These are phyloP conservation scores for Cardiocondyla obscurior DNA, from an alignment of 1,140 invertebrate genomes.

Conservation along the genomic window DNA sequence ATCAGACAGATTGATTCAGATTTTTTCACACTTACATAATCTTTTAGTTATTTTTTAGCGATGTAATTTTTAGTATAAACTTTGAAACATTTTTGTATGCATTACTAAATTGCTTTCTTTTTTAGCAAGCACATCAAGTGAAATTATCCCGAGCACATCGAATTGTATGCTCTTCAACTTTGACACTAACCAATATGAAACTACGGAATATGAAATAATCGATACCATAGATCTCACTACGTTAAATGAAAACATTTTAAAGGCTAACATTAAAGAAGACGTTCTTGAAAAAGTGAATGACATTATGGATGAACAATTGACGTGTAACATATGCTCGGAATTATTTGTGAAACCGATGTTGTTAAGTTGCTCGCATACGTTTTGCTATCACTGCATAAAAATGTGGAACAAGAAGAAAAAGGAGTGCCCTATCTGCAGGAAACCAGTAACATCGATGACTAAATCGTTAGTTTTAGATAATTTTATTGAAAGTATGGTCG, in stretches of 20 bases:
- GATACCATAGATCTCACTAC: conserved; percentile 83
- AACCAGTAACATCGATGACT: conserved; percentile 83
- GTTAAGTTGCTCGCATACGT: conserved; percentile 91
- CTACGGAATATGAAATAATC: conserved; percentile 75
- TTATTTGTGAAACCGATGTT: conserved; percentile 89
- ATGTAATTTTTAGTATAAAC: background rate
- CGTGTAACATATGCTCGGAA: conserved; percentile 92
- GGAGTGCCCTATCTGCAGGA: conserved; percentile 90
- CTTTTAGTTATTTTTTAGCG: background rate
- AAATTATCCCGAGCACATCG: background rate
- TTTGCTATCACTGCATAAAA: conserved; percentile 90
- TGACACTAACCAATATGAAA: conserved; percentile 43
- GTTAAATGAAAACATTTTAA: conserved; percentile 45
- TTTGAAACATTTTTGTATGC: background rate
- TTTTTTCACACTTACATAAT: background rate
- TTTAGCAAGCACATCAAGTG: background rate
- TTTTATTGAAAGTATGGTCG: conserved; percentile 88
- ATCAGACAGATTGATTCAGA: too few relatives aligned
- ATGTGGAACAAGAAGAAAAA: conserved; percentile 89
- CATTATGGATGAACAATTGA: conserved; percentile 90
- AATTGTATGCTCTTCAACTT: conserved; percentile 69
- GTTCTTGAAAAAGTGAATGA: conserved; percentile 85
- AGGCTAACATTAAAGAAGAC: conserved; percentile 77
- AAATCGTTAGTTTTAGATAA: conserved; percentile 85
- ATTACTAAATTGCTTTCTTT: conserved; percentile 8